Conservation (phyloP, 2,888 invertebrate genomes). For the Harpagoxenus sublaevis region DNA sequence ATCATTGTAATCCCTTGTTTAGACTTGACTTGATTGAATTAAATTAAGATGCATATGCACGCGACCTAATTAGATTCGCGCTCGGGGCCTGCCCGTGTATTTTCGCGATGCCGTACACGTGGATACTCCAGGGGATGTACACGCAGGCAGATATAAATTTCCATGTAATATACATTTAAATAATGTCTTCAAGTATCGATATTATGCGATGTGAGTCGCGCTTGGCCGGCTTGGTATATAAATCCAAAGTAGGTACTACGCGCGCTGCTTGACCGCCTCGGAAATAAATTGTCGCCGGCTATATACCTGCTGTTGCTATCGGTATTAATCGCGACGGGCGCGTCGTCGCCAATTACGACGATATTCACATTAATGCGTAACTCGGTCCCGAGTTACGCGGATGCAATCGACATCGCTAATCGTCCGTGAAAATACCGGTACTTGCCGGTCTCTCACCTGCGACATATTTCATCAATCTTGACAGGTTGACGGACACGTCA, state of each 20-base stretch:
- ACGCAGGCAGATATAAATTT: conserved; percentile 36
- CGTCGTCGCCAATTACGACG: conserved; percentile 37
- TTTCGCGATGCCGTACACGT: conserved; percentile 11
- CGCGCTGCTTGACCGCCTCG: conserved; percentile 1
- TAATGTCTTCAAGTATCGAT: conserved; percentile 16
- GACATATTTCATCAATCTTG: conserved; percentile 42
- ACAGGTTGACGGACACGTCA: conserved; percentile 37
- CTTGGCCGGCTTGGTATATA: neutral
- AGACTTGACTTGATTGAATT: conserved; percentile 34
- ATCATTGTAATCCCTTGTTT: neutral
- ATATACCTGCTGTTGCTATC: conserved; percentile 18
- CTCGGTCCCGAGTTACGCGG: conserved; percentile 23
- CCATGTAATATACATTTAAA: conserved; percentile 29
- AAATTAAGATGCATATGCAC: conserved; percentile 41
- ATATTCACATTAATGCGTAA: conserved; percentile 42
- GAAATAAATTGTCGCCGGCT: conserved; percentile 42
- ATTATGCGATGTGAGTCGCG: conserved; percentile 3
- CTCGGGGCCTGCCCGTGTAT: conserved; percentile 8
- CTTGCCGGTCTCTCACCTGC: conserved; percentile 45
- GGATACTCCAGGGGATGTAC: neutral
- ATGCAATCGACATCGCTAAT: conserved; percentile 66
- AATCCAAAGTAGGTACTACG: neutral
- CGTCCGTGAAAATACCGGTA: conserved; percentile 75
- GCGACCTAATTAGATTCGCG: conserved; percentile 31
- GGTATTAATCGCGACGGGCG: conserved; percentile 44